Evolutionary conservation across 2,113 vertebrate genomes (phyloP).

Genomic region (Symphodus melops): DNA sequence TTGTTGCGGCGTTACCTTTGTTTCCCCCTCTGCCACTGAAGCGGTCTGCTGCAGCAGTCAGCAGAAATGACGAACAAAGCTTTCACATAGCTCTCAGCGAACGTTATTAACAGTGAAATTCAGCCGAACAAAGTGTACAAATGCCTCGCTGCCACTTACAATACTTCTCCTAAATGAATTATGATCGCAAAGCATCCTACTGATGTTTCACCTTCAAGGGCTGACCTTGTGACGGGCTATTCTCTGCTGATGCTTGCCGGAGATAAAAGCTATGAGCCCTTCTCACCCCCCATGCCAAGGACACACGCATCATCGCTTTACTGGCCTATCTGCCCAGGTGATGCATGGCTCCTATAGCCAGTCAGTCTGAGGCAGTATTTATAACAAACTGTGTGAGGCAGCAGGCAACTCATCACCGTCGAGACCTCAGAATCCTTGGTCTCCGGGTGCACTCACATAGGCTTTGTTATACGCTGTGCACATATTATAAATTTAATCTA

Average conservation of each 20-base stretch:
- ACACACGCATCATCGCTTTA: slow-evolving; percentile 77
- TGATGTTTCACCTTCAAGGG: slow-evolving; percentile 75
- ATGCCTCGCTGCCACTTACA: slow-evolving; percentile 47
- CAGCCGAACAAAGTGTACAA: slow-evolving; percentile 40
- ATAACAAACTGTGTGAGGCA: slow-evolving; percentile 69
- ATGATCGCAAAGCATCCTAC: slow-evolving; percentile 52
- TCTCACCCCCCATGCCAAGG: slow-evolving; percentile 69
- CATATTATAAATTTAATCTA: slow-evolving; percentile 29
- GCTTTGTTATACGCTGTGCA: slow-evolving; percentile 21
- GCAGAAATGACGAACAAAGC: slow-evolving; percentile 22
- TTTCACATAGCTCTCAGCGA: slow-evolving; percentile 30
- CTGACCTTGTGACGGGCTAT: slow-evolving; percentile 69
- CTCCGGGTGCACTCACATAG: slow-evolving; percentile 19
- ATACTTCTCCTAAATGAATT: slow-evolving; percentile 55
- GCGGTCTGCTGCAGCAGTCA: slow-evolving; percentile 24
- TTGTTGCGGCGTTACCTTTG: slow-evolving; percentile 1
- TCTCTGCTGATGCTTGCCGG: slow-evolving; percentile 71
- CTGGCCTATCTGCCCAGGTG: slow-evolving; percentile 76
- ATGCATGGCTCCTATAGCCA: slow-evolving; percentile 77
- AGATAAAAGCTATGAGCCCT: slow-evolving; percentile 77
- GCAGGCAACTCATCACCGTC: slow-evolving; percentile 60
- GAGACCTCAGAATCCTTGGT: slow-evolving; percentile 49
- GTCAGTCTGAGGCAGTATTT: slow-evolving; percentile 69
- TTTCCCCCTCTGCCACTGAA: not conserved
- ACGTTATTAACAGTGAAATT: slow-evolving; percentile 47